phyloP scores from a whole-genome alignment of 2,113 vertebrate genomes.

The Sigmodon hispidus region DNA sequence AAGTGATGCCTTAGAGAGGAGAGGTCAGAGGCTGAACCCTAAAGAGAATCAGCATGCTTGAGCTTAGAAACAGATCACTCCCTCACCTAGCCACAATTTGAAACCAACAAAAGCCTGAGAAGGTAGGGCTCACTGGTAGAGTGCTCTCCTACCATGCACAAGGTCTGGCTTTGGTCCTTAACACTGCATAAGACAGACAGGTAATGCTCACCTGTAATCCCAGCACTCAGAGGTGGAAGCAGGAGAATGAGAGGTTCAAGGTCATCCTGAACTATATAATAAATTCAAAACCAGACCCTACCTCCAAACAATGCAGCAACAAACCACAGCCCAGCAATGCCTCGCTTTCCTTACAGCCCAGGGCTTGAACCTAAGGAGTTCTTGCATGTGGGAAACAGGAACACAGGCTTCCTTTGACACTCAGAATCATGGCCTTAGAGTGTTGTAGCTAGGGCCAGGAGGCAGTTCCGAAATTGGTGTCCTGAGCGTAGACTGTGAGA shows the following conservation, averaged over 20 bases:
- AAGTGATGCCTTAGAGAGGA: not conserved
- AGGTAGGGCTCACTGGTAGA: not conserved
- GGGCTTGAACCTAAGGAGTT: not conserved
- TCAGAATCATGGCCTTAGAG: rapidly evolving
- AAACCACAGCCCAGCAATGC: not conserved
- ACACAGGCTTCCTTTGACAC: not conserved
- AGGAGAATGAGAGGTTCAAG: not conserved
- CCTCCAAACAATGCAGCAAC: not conserved
- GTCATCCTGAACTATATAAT: not conserved
- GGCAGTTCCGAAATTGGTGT: not conserved
- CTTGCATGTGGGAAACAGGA: not conserved
- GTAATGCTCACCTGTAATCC: not conserved
- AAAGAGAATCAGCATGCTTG: rapidly evolving
- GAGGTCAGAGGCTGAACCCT: not conserved
- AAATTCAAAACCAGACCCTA: not conserved
- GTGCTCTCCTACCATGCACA: not conserved
- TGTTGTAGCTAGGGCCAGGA: too few relatives aligned
- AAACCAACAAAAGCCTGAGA: not conserved
- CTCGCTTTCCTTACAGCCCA: not conserved
- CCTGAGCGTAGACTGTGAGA: not conserved
- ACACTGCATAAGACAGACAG: not conserved
- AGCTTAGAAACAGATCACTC: not conserved
- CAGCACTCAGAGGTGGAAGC: not conserved
- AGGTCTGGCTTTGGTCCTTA: not conserved
- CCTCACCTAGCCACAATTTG: not conserved